Evolutionary conservation across 2,797 vertebrate species (phyloP), one percentile per base, ranked within the genome.

Genomic region (Picus viridis): DNA sequence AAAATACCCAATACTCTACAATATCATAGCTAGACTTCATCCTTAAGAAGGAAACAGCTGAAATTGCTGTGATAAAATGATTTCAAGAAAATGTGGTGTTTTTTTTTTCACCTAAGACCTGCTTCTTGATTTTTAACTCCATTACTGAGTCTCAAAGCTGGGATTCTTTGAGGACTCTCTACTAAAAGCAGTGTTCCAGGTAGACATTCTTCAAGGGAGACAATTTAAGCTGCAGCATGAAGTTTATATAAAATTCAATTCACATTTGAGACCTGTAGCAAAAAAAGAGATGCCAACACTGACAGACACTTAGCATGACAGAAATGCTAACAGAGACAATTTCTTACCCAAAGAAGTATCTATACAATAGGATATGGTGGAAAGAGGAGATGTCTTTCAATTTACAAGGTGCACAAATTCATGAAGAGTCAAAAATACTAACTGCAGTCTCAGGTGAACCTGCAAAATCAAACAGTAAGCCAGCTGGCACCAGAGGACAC

Each of bases 201-300:
- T 80, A 94, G 82, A 59, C 84, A 32, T 92, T 77, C 84, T 95
- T 87, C 78, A 85, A 62, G 58, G 32, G 27, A 89, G 69, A 90
- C 70, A 77, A 92, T 94, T 93, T 93, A 83, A 95, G 29, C 72
- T 34, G 0, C 82, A 89, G 72, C 65, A 90, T 85, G 92, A 90
- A 95, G 92, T 95, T 92, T 89, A 83, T 92, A 89, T 54, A 87
- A 92, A 94, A 95, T 93, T 92, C 86, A 93, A 93, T 90, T 89
- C 93, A 87, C 84, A 87, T 92, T 89, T 92, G 92, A 94, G 89
- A 93, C 62, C 69, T 64, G 58, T 68, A 89, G 75, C 83, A 87
- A 90, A 18, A 91, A 91, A 88, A 72, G 65, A 92, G 53, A 72
- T 87, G 62, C 84, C 79, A 81, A 85, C 79, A 83, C 53, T 63